phyloP scores from a whole-genome alignment of 2,797 vertebrate genomes.

The Sebastes baramenuke region DNA sequence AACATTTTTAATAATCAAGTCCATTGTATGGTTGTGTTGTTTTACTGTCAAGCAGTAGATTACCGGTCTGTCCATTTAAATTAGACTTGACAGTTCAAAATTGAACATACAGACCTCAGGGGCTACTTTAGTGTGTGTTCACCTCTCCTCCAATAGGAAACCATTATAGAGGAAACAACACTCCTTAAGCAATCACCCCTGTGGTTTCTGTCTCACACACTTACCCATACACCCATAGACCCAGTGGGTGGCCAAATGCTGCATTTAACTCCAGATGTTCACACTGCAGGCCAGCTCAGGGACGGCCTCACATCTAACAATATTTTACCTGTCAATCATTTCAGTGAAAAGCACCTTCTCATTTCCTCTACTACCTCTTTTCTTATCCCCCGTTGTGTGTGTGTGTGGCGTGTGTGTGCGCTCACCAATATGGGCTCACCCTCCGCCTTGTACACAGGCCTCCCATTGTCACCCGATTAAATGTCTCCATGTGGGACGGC shows the following conservation, averaged over 20 bases:
- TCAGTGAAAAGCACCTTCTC: constrained; percentile 25
- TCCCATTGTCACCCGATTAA: constrained; percentile 53
- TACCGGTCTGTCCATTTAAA: neutral
- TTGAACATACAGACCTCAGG: neutral
- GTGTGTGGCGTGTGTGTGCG: constrained; percentile 1
- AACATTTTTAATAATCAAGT: neutral
- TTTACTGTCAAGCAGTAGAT: neutral
- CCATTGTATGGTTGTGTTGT: neutral
- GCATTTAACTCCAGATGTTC: constrained; percentile 64
- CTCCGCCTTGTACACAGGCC: constrained; percentile 23
- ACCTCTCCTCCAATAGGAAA: neutral
- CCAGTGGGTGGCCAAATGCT: constrained; percentile 59
- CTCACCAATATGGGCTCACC: neutral
- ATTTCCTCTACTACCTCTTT: constrained; percentile 57
- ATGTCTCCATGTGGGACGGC: constrained; percentile 12
- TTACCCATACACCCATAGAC: neutral
- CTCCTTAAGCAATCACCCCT: neutral
- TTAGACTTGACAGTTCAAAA: neutral
- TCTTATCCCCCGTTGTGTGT: constrained; percentile 6
- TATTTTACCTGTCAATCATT: constrained; percentile 59
- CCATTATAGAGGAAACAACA: neutral
- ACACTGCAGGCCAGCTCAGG: constrained; percentile 1
- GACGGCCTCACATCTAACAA: constrained; percentile 11
- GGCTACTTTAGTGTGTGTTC: neutral
- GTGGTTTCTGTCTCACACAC: neutral